Percentiles rank a stretch among this genome's conserved stretches.
phyloP scores from a whole-genome alignment of 2,888 invertebrate species.

The Nomada fucata region DNA sequence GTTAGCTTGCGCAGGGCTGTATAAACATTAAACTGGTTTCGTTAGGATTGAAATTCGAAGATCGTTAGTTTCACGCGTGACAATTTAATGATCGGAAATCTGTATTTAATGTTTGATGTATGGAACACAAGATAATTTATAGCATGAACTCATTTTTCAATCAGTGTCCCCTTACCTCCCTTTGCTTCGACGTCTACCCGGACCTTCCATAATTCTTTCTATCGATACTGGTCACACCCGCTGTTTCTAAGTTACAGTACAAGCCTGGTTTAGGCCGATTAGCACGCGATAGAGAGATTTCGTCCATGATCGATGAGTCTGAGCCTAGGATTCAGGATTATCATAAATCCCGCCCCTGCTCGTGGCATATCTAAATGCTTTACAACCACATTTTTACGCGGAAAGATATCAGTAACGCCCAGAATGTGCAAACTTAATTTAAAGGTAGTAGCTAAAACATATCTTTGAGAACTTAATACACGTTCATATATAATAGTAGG shows the following conservation, averaged over 20 bases:
- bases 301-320: conserved; percentile 21
- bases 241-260: conserved; percentile 52
- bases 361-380: not conserved
- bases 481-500: not conserved
- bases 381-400: not conserved
- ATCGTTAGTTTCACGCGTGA: not conserved
- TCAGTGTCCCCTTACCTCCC: not conserved
- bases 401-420: too few species aligned
- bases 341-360: conserved; percentile 39
- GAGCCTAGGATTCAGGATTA: conserved; percentile 33
- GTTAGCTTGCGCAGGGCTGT: too few species aligned
- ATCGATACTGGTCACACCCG: conserved; percentile 40
- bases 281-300: conserved; percentile 58
- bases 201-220: conserved; percentile 47
- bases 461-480: not conserved
- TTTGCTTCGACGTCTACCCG: conserved; percentile 20
- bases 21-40: too few species aligned
- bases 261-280: conserved; percentile 29
- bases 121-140: not conserved
- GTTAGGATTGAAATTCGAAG: too few species aligned
- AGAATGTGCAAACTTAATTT: not conserved
- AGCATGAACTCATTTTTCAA: not conserved
- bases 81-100: not conserved
- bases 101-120: too few species aligned
- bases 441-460: not conserved